Base-by-base conservation (phyloP, 2,888 invertebrate species). In the Malthinus flaveolus region DNA sequence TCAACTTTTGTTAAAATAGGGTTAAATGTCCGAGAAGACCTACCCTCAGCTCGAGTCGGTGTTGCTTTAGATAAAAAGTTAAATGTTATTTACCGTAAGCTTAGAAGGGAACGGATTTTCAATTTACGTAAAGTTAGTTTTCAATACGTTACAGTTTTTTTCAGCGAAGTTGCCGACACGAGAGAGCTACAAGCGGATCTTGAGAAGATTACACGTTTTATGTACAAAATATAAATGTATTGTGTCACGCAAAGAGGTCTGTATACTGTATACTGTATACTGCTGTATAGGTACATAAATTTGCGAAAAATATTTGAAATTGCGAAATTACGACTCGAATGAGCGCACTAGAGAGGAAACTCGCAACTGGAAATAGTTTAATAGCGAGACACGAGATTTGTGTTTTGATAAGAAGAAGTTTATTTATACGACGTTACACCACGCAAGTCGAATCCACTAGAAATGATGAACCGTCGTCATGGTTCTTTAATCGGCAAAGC, bases 41-140 rank as follows among this genome's bases (percentile, higher is more conserved):
- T 59, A 54, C 56, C 23, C 23, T 23, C 23, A 23, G 5, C 23
- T 23, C 5, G 23, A 23, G 23, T 23, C 23, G 5, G 63, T 56
- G 52, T 53, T 58, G 46, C 56, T 48, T n/a, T 59, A 61, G 64
- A 66, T 66, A 66, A 64, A 63, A 61, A 55, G 65, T 46, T 59
- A 60, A 54, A 56, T 49, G 45, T 33, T 42, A 32, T 47, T 59
- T 59, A 47, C 33, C 48, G 47, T 45, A 52, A 48, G 44, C 42
- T 34, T 45, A 44, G 51, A 59, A 62, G 47, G 59, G 51, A 49
- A 39, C 50, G 50, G 51, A 47, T 63, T 66, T 66, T 65, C 66
- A 66, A 66, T 66, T 66, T 66, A 61, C 58, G 58, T 45, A 63
- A 61, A 62, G 61, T 51, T 32, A 48, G 47, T 53, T 56, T 59